phyloP scores from a whole-genome alignment of 2,113 vertebrate species.

The Proterorhinus semilunaris region DNA sequence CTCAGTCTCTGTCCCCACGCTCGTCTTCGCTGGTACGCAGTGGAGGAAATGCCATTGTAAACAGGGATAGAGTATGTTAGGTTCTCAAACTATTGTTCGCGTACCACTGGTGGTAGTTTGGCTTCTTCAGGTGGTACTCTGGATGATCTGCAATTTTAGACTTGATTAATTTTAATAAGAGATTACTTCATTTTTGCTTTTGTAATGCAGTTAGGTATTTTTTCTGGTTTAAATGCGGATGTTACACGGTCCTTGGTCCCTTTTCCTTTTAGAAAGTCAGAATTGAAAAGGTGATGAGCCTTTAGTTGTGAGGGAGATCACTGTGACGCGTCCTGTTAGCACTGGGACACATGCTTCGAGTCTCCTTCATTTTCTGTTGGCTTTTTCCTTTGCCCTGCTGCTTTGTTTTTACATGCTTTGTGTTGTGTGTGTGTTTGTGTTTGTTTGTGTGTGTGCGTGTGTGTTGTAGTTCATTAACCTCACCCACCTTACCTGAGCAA shows the following conservation, averaged over 20 bases:
- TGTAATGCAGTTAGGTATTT: no score
- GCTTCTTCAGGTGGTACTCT: not conserved
- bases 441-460: constrained; percentile 53
- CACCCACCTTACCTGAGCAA: constrained; percentile 45
- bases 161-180: no score
- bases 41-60: constrained; percentile 42
- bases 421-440: constrained; percentile 35
- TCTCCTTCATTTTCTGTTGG: constrained; percentile 43
- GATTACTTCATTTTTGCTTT: no score
- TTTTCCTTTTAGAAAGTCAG: not conserved
- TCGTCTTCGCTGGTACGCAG: constrained; percentile 99
- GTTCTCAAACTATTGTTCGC: no score
- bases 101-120: not conserved
- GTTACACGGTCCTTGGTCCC: not conserved
- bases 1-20: constrained; percentile 99
- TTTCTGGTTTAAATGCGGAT: no score
- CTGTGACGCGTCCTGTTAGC: constrained; percentile 33
- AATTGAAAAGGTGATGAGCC: constrained; percentile 3
- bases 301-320: constrained; percentile 12
- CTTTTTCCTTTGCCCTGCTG: constrained; percentile 54
- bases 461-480: constrained; percentile 57
- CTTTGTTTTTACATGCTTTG: constrained; percentile 47
- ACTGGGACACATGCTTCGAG: constrained; percentile 70
- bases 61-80: not conserved
- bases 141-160: no score